These are phyloP conservation scores for Isotomurus palustris DNA, from an alignment of 2,888 invertebrate genomes.

Conservation along the genomic window DNA sequence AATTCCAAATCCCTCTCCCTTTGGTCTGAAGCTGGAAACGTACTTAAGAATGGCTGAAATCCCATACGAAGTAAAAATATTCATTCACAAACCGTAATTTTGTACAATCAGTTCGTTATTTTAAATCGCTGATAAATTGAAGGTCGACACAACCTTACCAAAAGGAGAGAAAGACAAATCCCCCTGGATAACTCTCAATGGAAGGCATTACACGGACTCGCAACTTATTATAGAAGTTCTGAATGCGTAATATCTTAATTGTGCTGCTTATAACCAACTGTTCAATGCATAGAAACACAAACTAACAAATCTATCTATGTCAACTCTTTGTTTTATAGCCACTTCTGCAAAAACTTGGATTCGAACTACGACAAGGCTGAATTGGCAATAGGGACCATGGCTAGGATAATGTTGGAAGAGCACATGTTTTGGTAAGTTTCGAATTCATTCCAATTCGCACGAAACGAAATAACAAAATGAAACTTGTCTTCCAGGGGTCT, in stretches of 20 bases:
- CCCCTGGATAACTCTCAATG: slow-evolving; percentile 42
- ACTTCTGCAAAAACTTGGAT: too few species aligned
- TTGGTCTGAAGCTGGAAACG: slow-evolving; percentile 24
- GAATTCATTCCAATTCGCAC: too few species aligned
- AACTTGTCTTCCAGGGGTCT: too few species aligned
- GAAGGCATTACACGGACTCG: slow-evolving; percentile 31
- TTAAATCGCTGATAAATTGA: not conserved
- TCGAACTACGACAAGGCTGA: too few species aligned
- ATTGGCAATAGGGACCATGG: slow-evolving; percentile 49
- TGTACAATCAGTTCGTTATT: not conserved
- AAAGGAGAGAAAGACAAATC: slow-evolving; percentile 32
- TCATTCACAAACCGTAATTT: not conserved
- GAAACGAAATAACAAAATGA: too few species aligned
- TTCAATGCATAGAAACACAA: too few species aligned
- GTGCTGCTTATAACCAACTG: too few species aligned
- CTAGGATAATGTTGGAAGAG: slow-evolving; percentile 50
- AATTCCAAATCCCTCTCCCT: slow-evolving; percentile 13
- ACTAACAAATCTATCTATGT: too few species aligned
- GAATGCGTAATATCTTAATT: too few species aligned
- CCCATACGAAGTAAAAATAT: slow-evolving; percentile 23
- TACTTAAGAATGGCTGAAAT: slow-evolving; percentile 23
- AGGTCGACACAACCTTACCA: slow-evolving; percentile 19
- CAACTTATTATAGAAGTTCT: slow-evolving; percentile 36
- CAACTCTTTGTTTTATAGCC: too few species aligned
- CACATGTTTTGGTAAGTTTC: slow-evolving; percentile 49